phyloP scores from a whole-genome alignment of 2,888 invertebrate species.

The Notocelia uddmanniana region DNA sequence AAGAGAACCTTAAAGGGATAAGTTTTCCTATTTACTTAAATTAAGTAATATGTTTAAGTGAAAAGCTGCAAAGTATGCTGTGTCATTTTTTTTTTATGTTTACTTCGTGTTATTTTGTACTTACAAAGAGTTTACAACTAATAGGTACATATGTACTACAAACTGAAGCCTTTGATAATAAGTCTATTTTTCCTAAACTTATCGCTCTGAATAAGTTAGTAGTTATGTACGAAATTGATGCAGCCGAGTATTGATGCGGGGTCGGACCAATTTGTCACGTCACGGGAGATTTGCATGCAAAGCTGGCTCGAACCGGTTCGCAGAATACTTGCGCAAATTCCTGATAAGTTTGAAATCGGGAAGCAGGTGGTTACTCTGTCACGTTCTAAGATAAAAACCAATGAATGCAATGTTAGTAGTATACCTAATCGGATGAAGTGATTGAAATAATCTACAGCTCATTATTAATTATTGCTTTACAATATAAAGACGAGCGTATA shows the following conservation, averaged over 20 bases:
- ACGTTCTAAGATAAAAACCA: background rate
- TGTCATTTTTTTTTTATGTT: too few relatives aligned
- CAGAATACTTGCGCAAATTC: constrained; percentile 25
- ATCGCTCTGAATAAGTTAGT: constrained; percentile 35
- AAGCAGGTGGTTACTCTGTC: background rate
- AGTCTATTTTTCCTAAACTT: constrained; percentile 4
- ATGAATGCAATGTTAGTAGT: background rate
- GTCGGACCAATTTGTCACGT: constrained; percentile 75
- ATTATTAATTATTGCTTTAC: background rate
- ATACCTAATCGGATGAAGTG: background rate
- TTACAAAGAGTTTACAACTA: too few relatives aligned
- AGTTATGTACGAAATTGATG: constrained; percentile 64
- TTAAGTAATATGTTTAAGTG: too few relatives aligned
- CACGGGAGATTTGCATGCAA: constrained; percentile 72
- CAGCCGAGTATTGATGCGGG: constrained; percentile 64
- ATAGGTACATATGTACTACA: too few relatives aligned
- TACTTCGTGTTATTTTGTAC: too few relatives aligned
- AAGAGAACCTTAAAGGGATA: too few relatives aligned
- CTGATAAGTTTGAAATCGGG: background rate
- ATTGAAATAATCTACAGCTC: background rate
- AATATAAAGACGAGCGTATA: too few relatives aligned
- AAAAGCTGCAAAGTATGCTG: too few relatives aligned
- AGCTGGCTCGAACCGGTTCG: constrained; percentile 57
- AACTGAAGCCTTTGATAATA: background rate
- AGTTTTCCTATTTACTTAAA: too few relatives aligned